Evolutionary conservation across 2,888 invertebrate species (phyloP).

Genomic region (Theodoxus fluviatilis): DNA sequence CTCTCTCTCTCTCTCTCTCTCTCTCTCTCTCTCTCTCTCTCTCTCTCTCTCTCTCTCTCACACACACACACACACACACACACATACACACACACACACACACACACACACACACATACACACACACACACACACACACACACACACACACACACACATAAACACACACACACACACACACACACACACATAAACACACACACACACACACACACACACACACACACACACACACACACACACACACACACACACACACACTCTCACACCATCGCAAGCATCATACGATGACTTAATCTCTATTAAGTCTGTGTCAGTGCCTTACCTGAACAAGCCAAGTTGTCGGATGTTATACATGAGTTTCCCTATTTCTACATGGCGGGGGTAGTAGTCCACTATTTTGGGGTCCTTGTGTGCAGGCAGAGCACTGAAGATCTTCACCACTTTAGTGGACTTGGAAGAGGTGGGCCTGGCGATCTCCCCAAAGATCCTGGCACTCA

Average conservation of each 20-base stretch:
- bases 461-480: slow-evolving; percentile 83
- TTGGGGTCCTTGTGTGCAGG: slow-evolving; percentile 79
- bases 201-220: too few species aligned
- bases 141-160: slow-evolving; percentile 7
- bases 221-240: too few species aligned
- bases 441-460: slow-evolving; percentile 68
- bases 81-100: neutral
- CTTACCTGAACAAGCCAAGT: slow-evolving; percentile 59
- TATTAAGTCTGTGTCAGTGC: too few species aligned
- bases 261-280: too few species aligned
- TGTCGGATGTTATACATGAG: slow-evolving; percentile 72
- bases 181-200: too few species aligned
- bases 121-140: neutral
- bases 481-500: slow-evolving; percentile 87
- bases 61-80: neutral
- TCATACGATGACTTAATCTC: too few species aligned
- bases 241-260: too few species aligned
- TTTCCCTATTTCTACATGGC: slow-evolving; percentile 78
- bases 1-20: neutral
- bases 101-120: slow-evolving; percentile 5
- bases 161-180: neutral
- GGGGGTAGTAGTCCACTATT: slow-evolving; percentile 84
- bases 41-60: slow-evolving; percentile 22
- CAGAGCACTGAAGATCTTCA: slow-evolving; percentile 78
- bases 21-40: slow-evolving; percentile 20